Base-by-base conservation (phyloP, 2,888 invertebrate genomes). In the Ommatoiulus sabulosus region DNA sequence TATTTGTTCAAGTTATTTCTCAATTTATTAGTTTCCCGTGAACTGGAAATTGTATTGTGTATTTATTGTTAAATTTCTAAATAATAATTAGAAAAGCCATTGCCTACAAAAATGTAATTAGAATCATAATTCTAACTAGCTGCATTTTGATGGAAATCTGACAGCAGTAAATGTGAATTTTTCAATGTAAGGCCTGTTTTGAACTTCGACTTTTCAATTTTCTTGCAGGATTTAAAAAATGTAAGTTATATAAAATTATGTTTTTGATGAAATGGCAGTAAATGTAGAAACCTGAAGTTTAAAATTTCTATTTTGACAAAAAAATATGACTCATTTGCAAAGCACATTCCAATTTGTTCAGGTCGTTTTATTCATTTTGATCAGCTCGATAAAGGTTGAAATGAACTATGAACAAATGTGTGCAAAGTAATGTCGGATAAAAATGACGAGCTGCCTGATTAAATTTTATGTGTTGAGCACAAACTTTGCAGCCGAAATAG, bases 331-430 rank as follows among this genome's bases (percentile, higher is more conserved):
- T 12, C 24, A 24, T 24, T 72, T 72, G 1, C 72, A 24, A 72
- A 72, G n/a, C 72, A 72, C 72, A 24, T 72, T 72, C 72, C 72
- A 72, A n/a, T 72, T 72, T 72, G 7, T 72, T 72, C 57, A 24
- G 24, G 24, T 72, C 72, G 48, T 48, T 57, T 57, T 57, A 5
- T 17, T 7, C 72, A 24, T 72, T 72, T 72, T 24, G 20, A 24
- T 20, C 72, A 24, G 10, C 24, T 8, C 12, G n/a, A 57, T 52
- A 57, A 57, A 57, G n/a, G 3, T 57, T n/a, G 57, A 7, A 17
- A n/a, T 57, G 7, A 72, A 72, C 20, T 24, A 24, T 24, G 24
- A 24, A 72, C 24, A 8, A 72, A 72, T 35, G 35, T 35, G 57
- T n/a, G 57, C n/a, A 17, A 57, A 17, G 57, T 57, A n/a, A 57